Evolutionary conservation across 2,113 vertebrate genomes (phyloP).

Genomic region (Hippocampus abdominalis): DNA sequence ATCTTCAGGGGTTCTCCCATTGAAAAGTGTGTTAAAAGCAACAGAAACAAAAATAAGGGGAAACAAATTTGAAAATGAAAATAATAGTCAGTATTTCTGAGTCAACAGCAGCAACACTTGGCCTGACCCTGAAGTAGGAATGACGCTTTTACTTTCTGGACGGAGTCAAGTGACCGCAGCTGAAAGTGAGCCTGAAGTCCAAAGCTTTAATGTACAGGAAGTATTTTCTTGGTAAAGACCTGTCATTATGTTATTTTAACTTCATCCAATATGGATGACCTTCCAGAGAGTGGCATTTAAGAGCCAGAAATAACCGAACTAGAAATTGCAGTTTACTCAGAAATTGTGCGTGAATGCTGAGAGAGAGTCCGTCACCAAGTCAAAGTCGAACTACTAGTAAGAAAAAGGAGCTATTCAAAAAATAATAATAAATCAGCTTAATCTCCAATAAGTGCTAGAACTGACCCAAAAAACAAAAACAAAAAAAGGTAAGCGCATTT

Average conservation of each 20-base stretch:
- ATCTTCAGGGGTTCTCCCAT: constrained; percentile 60
- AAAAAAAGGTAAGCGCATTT: not conserved
- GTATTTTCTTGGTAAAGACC: constrained; percentile 53
- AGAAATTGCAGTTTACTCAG: not conserved
- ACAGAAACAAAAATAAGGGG: too few relatives aligned
- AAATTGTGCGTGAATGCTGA: constrained; percentile 6
- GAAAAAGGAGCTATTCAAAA: not conserved
- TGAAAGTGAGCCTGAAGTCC: constrained; percentile 34
- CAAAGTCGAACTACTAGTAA: not conserved
- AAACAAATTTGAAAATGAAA: not conserved
- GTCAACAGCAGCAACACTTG: constrained; percentile 57
- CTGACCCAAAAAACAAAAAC: not conserved
- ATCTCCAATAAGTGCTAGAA: constrained; percentile 42
- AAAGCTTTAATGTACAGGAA: constrained; percentile 83
- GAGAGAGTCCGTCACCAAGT: not conserved
- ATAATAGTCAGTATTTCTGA: constrained; percentile 33
- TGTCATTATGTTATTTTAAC: constrained; percentile 65
- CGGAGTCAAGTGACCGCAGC: constrained; percentile 48
- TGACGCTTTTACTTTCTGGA: constrained; percentile 63
- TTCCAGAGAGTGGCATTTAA: constrained; percentile 67
- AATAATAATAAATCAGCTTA: not conserved
- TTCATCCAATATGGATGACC: constrained; percentile 99
- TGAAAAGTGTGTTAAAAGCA: constrained; percentile 65
- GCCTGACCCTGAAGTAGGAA: constrained; percentile 65
- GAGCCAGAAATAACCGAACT: constrained; percentile 30